These are phyloP conservation scores for Antidorcas marsupialis DNA, from an alignment of 2,113 vertebrate genomes.

Conservation along the genomic window DNA sequence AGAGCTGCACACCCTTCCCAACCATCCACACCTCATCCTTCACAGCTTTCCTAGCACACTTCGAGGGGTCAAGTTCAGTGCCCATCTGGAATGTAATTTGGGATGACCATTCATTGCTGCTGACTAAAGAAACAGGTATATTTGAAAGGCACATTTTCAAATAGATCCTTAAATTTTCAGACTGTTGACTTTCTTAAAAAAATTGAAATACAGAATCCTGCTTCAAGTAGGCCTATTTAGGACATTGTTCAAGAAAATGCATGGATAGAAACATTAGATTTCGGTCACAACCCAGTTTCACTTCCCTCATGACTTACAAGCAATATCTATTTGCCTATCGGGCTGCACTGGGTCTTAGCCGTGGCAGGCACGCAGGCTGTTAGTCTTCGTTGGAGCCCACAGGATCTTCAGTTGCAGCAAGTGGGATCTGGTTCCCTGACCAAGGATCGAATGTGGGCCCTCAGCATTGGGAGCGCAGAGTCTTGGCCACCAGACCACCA, in stretches of 20 bases:
- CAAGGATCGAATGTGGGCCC: neutral
- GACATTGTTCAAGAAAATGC: neutral
- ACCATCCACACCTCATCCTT: neutral
- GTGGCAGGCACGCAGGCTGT: fast-evolving
- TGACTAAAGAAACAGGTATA: neutral
- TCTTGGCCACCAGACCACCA: neutral
- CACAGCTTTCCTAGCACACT: no score
- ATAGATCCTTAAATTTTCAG: neutral
- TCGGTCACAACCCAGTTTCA: neutral
- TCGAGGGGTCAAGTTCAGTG: neutral
- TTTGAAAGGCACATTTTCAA: neutral
- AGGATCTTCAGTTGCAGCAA: neutral
- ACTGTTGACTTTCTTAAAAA: neutral
- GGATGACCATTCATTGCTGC: neutral
- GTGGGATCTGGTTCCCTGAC: neutral
- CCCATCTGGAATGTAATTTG: neutral
- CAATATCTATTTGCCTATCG: neutral
- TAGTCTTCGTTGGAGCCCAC: neutral
- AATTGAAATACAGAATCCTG: neutral
- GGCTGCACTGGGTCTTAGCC: neutral
- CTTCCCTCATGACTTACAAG: neutral
- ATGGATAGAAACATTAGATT: neutral
- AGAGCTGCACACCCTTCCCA: neutral
- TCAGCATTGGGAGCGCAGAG: neutral
- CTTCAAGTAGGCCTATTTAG: neutral